Evolutionary conservation across 2,888 invertebrate genomes (phyloP).

Genomic region (Odontocolon sp.): DNA sequence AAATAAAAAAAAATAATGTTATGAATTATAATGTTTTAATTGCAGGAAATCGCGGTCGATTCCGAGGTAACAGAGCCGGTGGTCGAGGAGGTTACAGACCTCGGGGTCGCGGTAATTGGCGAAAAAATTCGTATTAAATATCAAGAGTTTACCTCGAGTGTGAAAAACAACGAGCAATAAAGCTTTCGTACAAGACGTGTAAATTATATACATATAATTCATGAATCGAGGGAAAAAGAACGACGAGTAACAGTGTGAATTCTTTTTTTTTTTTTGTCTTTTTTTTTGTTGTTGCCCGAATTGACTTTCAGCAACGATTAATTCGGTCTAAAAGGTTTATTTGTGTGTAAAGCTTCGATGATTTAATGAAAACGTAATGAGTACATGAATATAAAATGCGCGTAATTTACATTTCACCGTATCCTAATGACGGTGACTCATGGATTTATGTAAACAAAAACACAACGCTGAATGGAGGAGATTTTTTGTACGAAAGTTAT

Average conservation of each 20-base stretch:
- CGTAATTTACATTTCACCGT: too few relatives aligned
- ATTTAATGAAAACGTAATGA: conserved; percentile 9
- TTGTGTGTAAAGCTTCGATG: conserved; percentile 53
- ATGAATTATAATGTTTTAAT: conserved; percentile 16
- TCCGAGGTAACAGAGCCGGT: conserved; percentile 74
- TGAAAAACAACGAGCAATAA: conserved; percentile 48
- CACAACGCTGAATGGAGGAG: too few relatives aligned
- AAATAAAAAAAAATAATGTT: background rate
- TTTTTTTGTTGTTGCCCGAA: conserved; percentile 55
- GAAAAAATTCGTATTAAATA: conserved; percentile 75
- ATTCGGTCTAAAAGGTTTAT: conserved; percentile 59
- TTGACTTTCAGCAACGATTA: conserved; percentile 54
- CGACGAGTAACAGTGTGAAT: conserved; percentile 55
- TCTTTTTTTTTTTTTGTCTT: too few relatives aligned
- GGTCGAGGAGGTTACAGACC: conserved; percentile 77
- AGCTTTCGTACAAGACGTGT: conserved; percentile 55
- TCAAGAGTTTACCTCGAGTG: conserved; percentile 21
- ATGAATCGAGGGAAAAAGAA: conserved; percentile 29
- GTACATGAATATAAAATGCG: background rate
- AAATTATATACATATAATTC: conserved; percentile 53
- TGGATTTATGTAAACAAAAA: too few relatives aligned
- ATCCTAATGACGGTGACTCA: too few relatives aligned
- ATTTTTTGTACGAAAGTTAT: conserved; percentile 29
- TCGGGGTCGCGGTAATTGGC: conserved; percentile 77
- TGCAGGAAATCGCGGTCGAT: conserved; percentile 75